Evolutionary conservation across 1,140 invertebrate species (phyloP), one percentile per base, ranked within the genome.

Genomic region (Cherax destructor): DNA sequence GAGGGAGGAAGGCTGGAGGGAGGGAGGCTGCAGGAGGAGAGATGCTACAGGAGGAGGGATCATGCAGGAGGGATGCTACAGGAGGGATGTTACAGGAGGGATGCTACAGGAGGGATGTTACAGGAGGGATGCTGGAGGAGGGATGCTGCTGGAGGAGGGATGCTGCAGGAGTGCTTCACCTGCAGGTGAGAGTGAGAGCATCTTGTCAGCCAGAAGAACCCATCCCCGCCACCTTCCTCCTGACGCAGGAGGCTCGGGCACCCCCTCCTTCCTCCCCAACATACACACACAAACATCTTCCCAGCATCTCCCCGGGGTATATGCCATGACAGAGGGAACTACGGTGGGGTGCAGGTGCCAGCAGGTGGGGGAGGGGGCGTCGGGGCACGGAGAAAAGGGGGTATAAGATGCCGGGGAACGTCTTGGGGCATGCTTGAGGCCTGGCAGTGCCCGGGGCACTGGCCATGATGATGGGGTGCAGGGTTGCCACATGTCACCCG

Each of bases 401-500:
- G 74, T 65, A 41, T 41, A 21, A 79, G 86, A 24, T 47, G 83
- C 65, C 69, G 86, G 74, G 30, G 49, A 79, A 56, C 56, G 41
- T 61, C 50, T 47, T 87, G 86, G 76, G 74, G 47, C 74, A 87
- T 87, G 86, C 86, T 87, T 30, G 86, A 41, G 86, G 86, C 86
- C 9, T 78, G 69, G 86, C 50, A 41, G 49, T 79, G 86, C 86
- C 86, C 86, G 86, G 72, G 86, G 86, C 86, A 18, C 52, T 65
- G 76, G 86, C 24, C 69, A 74, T 74, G 69, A 74, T 74, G 69
- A 74, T 74, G 69, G 72, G 88, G 79, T 76, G 65, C 52, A 30
- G 72, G 76, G 88, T 85, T 91, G 88, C 88, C 88, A 91, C 52
- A 85, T 91, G 69, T 85, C 80, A 83, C 59, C n/a, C 3, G 49